A percentile compares a stretch with the other conserved stretches of the same genome.
Evolutionary conservation across 1,140 invertebrate genomes (phyloP).

Genomic region (Leptopilina clavipes): DNA sequence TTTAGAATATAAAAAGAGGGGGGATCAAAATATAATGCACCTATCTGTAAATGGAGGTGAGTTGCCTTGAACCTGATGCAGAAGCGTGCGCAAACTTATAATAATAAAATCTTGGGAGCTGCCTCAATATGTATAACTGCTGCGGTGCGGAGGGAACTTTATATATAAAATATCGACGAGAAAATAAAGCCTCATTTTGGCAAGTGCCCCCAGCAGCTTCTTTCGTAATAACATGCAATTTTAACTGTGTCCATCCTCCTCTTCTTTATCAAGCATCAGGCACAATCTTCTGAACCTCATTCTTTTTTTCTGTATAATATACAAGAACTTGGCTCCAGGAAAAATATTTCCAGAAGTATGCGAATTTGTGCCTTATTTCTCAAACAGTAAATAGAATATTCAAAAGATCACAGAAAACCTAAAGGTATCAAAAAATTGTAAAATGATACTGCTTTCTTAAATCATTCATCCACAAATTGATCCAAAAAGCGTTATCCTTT

Average conservation of each 20-base stretch:
- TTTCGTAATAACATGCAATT: conserved; percentile 60
- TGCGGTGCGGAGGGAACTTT: background rate
- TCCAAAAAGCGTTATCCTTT: no score
- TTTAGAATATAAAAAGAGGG: background rate
- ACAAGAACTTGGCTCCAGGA: background rate
- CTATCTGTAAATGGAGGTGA: conserved; percentile 47
- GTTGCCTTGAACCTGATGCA: conserved; percentile 56
- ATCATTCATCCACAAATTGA: no score
- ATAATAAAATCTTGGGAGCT: conserved; percentile 47
- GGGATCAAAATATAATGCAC: background rate
- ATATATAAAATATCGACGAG: conserved; percentile 56
- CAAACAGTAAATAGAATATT: no score
- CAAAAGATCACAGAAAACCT: no score
- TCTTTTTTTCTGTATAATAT: conserved; percentile 4
- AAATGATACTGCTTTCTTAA: no score
- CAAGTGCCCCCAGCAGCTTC: conserved; percentile 52
- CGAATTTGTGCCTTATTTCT: background rate
- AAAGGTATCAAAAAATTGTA: no score
- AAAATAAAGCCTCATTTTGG: conserved; percentile 64
- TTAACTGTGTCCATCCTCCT: conserved; percentile 38
- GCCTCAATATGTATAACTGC: conserved; percentile 10
- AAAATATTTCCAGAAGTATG: conserved; percentile 19
- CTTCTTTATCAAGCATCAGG: background rate
- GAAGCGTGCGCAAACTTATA: conserved; percentile 33
- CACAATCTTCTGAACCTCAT: conserved; percentile 24